Base-by-base conservation (phyloP, 2,888 invertebrate genomes). In the Lissonota sp. region DNA sequence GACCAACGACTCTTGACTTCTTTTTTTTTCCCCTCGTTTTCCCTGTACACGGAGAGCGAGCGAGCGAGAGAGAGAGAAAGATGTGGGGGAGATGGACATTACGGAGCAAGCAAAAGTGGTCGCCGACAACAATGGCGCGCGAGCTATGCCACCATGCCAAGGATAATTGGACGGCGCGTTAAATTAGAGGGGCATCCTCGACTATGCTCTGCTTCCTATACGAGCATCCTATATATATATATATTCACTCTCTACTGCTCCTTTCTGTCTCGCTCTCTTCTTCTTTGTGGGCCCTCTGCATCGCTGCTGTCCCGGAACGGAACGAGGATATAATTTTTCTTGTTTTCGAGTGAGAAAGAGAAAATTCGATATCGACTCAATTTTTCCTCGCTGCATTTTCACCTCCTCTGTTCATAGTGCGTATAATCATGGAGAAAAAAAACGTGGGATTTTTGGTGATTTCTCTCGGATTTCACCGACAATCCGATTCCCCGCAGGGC, bases 101-200 rank as follows among this genome's bases (percentile, higher is more conserved):
- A 81, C 80, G 83, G 83, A 84, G 85, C 85, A 84, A 86, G 79
- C 62, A 72, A 82, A 79, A 76, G 79, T 79, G 80, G 72, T 69
- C 62, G 76, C 82, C 77, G 83, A 80, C 83, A 80, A 84, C 84
- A 84, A 83, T 81, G 81, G 81, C 75, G 84, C 79, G 83, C 26
- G 26, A 71, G 80, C 80, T 67, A 81, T 82, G 80, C 82, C 80
- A 79, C 89, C 86, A 86, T 85, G 86, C 86, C 83, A 83, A 84
- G 85, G 87, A 89, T 91, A 90, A 91, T 90, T 91, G 88, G 90
- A 90, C 89, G 90, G 89, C 88, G 87, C 87, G 87, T 88, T 85
- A 91, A 89, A 91, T 90, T 90, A 90, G 89, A 91, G 89, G 88
- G 88, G 84, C 85, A 87, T 82, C 82, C 76, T 63, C 84, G 84